phyloP scores from a whole-genome alignment of 2,113 vertebrate genomes.

The Saccopteryx leptura region DNA sequence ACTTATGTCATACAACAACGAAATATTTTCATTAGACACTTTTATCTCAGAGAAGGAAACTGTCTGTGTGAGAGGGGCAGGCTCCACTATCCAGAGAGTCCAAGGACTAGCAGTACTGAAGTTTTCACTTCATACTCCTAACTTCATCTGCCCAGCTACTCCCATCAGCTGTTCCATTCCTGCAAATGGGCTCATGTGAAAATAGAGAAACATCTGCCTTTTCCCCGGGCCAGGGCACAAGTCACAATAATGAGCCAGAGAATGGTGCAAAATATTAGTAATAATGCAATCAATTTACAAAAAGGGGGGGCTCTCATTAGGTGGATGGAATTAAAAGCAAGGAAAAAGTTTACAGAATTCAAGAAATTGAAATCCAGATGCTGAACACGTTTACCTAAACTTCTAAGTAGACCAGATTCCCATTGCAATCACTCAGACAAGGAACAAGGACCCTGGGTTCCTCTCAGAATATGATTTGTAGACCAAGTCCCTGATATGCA shows the following conservation, averaged over 20 bases:
- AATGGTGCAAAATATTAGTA: slow-evolving; percentile 40
- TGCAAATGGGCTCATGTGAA: background rate
- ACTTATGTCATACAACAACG: background rate
- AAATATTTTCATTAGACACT: slow-evolving; percentile 2
- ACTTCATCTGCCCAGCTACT: background rate
- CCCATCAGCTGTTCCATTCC: background rate
- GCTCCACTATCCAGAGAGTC: background rate
- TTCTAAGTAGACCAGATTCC: background rate
- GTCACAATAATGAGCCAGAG: background rate
- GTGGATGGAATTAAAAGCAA: background rate
- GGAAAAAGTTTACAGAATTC: background rate
- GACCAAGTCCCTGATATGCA: background rate
- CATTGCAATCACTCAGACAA: background rate
- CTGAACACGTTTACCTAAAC: background rate
- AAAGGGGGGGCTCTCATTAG: background rate
- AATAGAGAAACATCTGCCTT: background rate
- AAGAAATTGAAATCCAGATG: slow-evolving; percentile 35
- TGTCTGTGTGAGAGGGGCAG: background rate
- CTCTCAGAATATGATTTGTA: background rate
- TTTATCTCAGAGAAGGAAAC: background rate
- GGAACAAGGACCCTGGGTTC: background rate
- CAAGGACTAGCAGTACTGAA: background rate
- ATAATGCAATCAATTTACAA: background rate
- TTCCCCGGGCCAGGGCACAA: background rate
- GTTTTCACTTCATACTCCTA: background rate